Conservation (phyloP, 2,113 vertebrate species). For the Perca flavescens region DNA sequence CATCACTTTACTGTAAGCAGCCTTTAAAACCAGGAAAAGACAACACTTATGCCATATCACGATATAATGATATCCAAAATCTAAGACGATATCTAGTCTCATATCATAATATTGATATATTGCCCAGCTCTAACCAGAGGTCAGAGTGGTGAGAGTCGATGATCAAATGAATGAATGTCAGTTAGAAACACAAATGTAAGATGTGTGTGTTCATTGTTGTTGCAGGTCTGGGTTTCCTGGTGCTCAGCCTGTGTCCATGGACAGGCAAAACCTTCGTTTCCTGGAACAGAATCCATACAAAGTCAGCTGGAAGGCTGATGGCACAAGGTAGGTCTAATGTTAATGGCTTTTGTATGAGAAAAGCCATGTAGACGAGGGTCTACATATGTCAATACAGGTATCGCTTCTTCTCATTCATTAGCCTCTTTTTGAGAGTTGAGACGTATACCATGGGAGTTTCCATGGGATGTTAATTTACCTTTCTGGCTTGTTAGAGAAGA, state of each 20-base stretch:
- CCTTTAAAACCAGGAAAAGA: too few species aligned
- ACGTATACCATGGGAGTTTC: too few species aligned
- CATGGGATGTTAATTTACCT: constrained; percentile 16
- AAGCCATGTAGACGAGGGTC: background rate
- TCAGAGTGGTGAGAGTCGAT: background rate
- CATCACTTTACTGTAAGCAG: too few species aligned
- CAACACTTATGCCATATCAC: too few species aligned
- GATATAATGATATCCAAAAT: too few species aligned
- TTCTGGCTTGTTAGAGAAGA: constrained; percentile 29
- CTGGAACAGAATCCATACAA: constrained; percentile 96
- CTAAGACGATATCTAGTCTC: too few species aligned
- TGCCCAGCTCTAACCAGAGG: background rate
- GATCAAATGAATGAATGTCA: background rate
- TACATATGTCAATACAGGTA: background rate
- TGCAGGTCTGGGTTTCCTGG: constrained; percentile 95
- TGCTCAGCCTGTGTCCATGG: constrained; percentile 98
- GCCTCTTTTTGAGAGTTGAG: background rate
- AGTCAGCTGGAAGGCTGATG: constrained; percentile 99
- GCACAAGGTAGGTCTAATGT: constrained; percentile 92
- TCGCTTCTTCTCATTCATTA: constrained; percentile 8
- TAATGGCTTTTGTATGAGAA: background rate
- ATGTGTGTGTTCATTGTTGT: constrained; percentile 17
- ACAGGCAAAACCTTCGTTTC: constrained; percentile 94
- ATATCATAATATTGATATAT: too few species aligned
- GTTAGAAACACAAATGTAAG: background rate